These are phyloP conservation scores for Mellivora capensis DNA, from an alignment of 2,113 vertebrate species.

Conservation along the genomic window DNA sequence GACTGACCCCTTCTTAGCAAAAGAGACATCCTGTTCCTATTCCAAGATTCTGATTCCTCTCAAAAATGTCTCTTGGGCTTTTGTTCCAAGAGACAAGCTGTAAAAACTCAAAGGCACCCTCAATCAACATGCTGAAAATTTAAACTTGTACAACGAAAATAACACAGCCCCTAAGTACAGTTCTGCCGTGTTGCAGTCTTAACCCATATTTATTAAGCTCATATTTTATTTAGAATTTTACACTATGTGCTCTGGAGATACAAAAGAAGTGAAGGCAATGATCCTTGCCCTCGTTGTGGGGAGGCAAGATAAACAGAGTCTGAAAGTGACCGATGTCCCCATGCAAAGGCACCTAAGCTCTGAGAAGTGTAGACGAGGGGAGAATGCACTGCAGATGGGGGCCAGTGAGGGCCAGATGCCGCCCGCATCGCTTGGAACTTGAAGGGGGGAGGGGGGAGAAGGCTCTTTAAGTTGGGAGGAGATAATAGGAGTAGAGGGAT, in stretches of 20 bases:
- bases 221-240: slow-evolving; percentile 57
- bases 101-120: slow-evolving; percentile 27
- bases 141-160: slow-evolving; percentile 8
- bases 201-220: slow-evolving; percentile 50
- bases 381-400: background rate
- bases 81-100: background rate
- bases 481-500: background rate
- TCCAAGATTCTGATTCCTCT: background rate
- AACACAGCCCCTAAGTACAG: background rate
- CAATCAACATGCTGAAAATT: background rate
- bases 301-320: slow-evolving; percentile 30
- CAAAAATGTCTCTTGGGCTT: background rate
- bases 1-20: background rate
- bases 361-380: background rate
- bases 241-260: background rate
- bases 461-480: background rate
- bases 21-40: background rate
- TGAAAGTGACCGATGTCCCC: background rate
- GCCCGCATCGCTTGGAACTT: background rate
- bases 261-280: slow-evolving; percentile 17
- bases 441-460: background rate
- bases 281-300: background rate
- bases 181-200: background rate
- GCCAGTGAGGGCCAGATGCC: background rate
- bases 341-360: background rate